Evolutionary conservation across 2,113 vertebrate species (phyloP), one percentile per base, ranked within the genome.

Genomic region (Penelope pileata): DNA sequence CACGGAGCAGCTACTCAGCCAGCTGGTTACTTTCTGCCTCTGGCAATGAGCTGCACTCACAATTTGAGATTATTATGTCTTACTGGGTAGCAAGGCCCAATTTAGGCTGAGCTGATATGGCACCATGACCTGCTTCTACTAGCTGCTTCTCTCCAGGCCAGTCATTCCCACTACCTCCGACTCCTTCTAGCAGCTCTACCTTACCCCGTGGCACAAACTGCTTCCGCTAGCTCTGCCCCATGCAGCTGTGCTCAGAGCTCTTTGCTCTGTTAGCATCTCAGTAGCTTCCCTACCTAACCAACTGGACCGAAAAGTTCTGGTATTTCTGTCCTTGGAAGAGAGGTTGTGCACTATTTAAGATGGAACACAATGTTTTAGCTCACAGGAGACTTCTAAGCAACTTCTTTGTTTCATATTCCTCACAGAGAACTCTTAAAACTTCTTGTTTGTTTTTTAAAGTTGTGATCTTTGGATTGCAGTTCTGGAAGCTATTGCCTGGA

Each of bases 401-500:
- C 90, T 86, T 80, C 62, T 90, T 84, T 90, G 42, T 95, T 96
- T 90, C 76, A 69, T 64, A 51, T 86, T 88, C 43, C 64, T 94
- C 80, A 64, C 34, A 67, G 42, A 43, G 40, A 94, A 78, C 68
- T 47, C 56, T 91, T 81, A 43, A n/a, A 92, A 92, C 54, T 74
- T 56, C 77, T 92, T 88, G 47, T 73, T 92, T 92, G 76, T 88
- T 93, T 95, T 87, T 75, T 70, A 40, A 83, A 92, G 83, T 45
- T 86, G 69, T 95, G 59, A 86, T 92, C 59, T 92, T 86, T 86
- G 91, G 76, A 78, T 56, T 70, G n/a, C 50, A 81, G 76, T 60
- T 95, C 92, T 95, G 91, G 91, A 96, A 95, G 88, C 73, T 63
- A 24, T 93, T 94, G 94, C 68, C 86, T 83, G 51, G 50, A 83